Evolutionary conservation across 2,797 vertebrate species (phyloP).

Genomic region (Gallinago stenura): DNA sequence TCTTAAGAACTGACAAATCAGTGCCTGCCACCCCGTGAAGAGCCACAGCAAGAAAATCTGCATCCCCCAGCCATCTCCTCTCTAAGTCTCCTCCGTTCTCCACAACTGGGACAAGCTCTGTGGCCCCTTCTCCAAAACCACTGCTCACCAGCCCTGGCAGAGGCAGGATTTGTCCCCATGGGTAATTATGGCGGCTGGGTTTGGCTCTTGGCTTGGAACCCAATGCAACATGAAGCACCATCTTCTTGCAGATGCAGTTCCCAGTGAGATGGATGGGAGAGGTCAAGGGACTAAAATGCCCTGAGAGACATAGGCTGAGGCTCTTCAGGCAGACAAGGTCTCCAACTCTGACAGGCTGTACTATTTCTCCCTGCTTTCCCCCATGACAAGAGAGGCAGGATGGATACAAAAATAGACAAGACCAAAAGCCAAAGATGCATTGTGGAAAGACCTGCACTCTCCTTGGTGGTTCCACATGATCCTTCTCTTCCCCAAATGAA

Average conservation of each 20-base stretch:
- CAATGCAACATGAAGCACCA: not conserved
- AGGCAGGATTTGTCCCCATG: not conserved
- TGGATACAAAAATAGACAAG: not conserved
- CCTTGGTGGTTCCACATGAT: not conserved
- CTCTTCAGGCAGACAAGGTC: not conserved
- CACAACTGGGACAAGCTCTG: not conserved
- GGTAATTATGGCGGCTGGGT: rapidly evolving
- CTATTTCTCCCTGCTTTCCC: no score
- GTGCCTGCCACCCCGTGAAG: not conserved
- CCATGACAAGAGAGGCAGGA: not conserved
- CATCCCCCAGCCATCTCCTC: rapidly evolving
- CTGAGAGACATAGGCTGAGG: not conserved
- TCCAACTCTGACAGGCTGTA: rapidly evolving
- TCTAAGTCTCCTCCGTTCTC: not conserved
- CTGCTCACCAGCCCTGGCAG: not conserved
- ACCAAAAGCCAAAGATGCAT: not conserved
- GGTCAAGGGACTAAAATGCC: not conserved
- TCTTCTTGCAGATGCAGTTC: rapidly evolving
- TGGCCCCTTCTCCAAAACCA: not conserved
- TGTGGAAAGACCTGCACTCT: no score
- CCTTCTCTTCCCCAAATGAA: not conserved
- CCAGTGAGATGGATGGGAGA: not conserved
- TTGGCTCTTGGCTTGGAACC: not conserved
- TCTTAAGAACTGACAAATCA: not conserved
- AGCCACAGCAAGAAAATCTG: not conserved